Conservation (phyloP, 2,888 invertebrate species). For the Parthenolecanium corni region DNA sequence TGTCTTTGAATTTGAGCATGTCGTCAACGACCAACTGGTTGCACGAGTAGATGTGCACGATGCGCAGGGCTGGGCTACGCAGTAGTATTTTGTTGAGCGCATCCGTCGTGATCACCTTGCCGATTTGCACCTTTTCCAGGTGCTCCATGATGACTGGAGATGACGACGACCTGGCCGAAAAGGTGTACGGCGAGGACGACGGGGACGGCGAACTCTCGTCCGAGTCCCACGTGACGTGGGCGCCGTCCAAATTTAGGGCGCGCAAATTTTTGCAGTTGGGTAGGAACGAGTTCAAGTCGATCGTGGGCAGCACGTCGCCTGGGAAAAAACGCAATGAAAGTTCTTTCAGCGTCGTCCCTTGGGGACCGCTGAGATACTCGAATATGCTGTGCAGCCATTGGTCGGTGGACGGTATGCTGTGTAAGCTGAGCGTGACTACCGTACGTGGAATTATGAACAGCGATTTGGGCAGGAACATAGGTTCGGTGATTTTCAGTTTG, state of each 20-base stretch:
- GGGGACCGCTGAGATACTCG: constrained; percentile 37
- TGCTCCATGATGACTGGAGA: constrained; percentile 32
- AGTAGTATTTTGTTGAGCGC: constrained; percentile 38
- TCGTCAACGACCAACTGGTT: constrained; percentile 39
- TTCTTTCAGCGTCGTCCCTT: constrained; percentile 37
- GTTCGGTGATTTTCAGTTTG: constrained; percentile 39
- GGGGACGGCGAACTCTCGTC: constrained; percentile 5
- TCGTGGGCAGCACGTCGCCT: constrained; percentile 35
- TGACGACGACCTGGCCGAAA: constrained; percentile 2
- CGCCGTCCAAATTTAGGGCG: constrained; percentile 38
- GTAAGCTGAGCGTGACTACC: constrained; percentile 38
- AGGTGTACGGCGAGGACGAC: not conserved
- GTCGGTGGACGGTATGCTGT: constrained; percentile 38
- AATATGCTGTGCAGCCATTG: constrained; percentile 39
- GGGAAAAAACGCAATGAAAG: constrained; percentile 38
- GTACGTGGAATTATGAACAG: constrained; percentile 37
- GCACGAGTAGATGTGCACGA: constrained; percentile 40
- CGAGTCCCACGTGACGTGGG: constrained; percentile 37
- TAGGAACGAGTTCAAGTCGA: constrained; percentile 38
- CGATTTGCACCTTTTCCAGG: constrained; percentile 38
- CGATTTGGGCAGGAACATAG: constrained; percentile 39
- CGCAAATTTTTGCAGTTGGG: constrained; percentile 38
- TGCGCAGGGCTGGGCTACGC: constrained; percentile 37
- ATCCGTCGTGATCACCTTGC: constrained; percentile 37
- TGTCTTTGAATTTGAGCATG: constrained; percentile 35